Base-by-base conservation (phyloP, 2,888 invertebrate genomes). In the Epirrhoe alternata region DNA sequence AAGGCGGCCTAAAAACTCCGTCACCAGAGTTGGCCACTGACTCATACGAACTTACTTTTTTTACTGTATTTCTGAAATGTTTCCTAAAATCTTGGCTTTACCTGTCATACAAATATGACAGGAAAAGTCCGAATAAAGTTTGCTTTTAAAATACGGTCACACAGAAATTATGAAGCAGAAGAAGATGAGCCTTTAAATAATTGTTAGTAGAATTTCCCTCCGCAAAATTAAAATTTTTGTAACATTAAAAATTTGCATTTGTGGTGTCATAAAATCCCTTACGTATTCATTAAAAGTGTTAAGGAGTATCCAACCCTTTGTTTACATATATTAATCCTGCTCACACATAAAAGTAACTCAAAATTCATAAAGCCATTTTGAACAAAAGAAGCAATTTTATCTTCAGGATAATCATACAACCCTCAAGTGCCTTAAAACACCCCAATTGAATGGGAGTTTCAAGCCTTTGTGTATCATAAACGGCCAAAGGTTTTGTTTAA, bases 391-490 rank as follows among this genome's bases (percentile, higher is more conserved):
- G 71, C 74, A 72, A 64, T 74, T 74, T 74, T 72, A 71, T 71
- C 74, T 70, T 57, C 50, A 57, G 71, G 68, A 70, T 74, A 70
- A 74, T 71, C 73, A 66, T 68, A 60, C 69, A 68, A 51, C 57
- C 61, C 57, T 64, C 64, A 24, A 61, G 64, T 57, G 58, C 54
- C 68, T 64, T 64, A 68, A 61, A 68, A 68, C 68, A 65, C 66
- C 70, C 70, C 70, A 71, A 71, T 71, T 71, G 69, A 71, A 71
- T 63, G 52, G 68, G 66, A 69, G 74, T 69, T 64, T 68, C 69
- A 73, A 74, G 67, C 76, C 68, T 75, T 78, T 81, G 78, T 80
- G 75, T 72, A 52, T 68, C 69, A 69, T 71, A 74, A 74, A 74
- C 70, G 70, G 55, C 61, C 50, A 63, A 68, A 66, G 67, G 71